A percentile compares a stretch with the other conserved stretches of the same genome.
phyloP scores from a whole-genome alignment of 2,113 vertebrate species.

The Colinus virginianus region DNA sequence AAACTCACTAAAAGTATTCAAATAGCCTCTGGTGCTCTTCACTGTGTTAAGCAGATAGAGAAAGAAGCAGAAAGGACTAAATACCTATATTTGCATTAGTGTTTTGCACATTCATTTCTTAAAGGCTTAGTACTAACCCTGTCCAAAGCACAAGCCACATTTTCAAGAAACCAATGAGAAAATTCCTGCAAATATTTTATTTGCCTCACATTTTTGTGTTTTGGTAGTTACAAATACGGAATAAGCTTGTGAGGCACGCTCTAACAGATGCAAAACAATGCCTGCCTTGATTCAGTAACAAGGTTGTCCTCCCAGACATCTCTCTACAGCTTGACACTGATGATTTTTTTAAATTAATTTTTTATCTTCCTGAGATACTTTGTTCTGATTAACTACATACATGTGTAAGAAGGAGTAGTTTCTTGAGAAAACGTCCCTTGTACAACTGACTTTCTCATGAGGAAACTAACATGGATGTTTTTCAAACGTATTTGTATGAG shows the following conservation, averaged over 20 bases:
- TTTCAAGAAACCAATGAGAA: background rate
- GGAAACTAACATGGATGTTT: background rate
- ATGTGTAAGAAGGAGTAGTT: background rate
- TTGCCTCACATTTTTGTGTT: background rate
- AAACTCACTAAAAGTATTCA: constrained; percentile 26
- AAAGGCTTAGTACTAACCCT: background rate
- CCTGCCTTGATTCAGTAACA: background rate
- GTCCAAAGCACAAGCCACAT: background rate
- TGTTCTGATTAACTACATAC: background rate
- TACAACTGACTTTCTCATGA: background rate
- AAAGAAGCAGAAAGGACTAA: background rate
- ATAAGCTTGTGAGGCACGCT: background rate
- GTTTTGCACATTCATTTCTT: constrained; percentile 39
- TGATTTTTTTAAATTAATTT: background rate
- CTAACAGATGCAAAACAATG: background rate
- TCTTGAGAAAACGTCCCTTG: background rate
- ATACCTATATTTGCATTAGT: constrained; percentile 54
- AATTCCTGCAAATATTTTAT: rapidly evolving
- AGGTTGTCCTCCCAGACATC: background rate
- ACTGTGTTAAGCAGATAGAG: background rate
- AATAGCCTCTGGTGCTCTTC: constrained; percentile 22
- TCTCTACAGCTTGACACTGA: background rate
- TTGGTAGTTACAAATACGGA: background rate
- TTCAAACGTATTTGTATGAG: too few species aligned
- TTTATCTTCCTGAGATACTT: background rate